phyloP scores from a whole-genome alignment of 2,113 vertebrate species.

The Piprites chloris region DNA sequence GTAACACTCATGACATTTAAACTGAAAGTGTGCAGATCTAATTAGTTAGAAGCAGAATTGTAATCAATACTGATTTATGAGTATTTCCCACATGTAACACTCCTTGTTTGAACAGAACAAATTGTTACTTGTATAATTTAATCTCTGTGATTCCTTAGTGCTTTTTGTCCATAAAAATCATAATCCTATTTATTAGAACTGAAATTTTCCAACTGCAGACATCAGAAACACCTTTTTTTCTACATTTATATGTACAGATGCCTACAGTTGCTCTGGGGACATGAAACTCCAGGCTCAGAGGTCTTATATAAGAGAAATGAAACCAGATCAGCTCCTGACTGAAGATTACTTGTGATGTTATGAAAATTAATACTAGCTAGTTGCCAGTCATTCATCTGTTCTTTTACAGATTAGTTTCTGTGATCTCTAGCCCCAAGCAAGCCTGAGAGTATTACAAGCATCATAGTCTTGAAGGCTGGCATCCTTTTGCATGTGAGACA shows the following conservation, averaged over 20 bases:
- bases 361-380: slow-evolving; percentile 10
- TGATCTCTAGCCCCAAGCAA: slow-evolving; percentile 23
- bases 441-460: not conserved
- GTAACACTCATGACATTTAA: not conserved
- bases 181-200: not conserved
- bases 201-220: not conserved
- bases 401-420: slow-evolving; percentile 31
- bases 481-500: not conserved
- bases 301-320: not conserved
- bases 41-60: not conserved
- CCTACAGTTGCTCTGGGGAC: not conserved
- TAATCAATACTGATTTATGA: slow-evolving; percentile 35
- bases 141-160: not conserved
- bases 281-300: not conserved
- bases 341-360: slow-evolving; percentile 4
- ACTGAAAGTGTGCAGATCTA: not conserved
- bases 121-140: not conserved
- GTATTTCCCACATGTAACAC: not conserved
- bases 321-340: not conserved
- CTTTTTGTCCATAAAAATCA: not conserved
- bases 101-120: slow-evolving; percentile 14
- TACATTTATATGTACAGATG: not conserved
- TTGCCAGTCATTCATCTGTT: slow-evolving; percentile 37
- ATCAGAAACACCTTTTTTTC: not conserved
- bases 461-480: not conserved